These are phyloP conservation scores for Andrena chrysosceles DNA, from an alignment of 2,888 invertebrate species.

Conservation along the genomic window DNA sequence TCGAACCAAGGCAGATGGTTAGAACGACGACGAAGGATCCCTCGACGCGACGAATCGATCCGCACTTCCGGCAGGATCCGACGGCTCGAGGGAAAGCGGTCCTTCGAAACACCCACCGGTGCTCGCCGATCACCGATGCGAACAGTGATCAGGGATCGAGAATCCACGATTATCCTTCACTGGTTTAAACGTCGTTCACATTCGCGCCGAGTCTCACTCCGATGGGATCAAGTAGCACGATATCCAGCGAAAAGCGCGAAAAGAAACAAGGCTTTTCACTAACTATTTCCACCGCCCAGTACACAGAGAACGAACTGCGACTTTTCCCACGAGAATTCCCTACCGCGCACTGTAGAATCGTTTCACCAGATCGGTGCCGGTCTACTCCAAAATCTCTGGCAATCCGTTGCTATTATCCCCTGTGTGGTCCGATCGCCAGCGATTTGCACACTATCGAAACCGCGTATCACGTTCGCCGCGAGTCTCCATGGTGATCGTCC, in stretches of 20 bases:
- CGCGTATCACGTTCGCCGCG: conserved; percentile 52
- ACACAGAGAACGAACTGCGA: conserved; percentile 34
- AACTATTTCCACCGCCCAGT: conserved; percentile 31
- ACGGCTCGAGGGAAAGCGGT: conserved; percentile 41
- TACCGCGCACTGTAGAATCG: conserved; percentile 22
- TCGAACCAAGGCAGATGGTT: background rate
- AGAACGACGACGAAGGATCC: conserved; percentile 15
- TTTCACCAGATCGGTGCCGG: conserved; percentile 26
- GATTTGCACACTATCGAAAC: conserved; percentile 37
- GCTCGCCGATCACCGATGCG: background rate
- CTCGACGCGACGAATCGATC: conserved; percentile 14
- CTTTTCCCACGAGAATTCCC: background rate
- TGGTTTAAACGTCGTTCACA: conserved; percentile 29
- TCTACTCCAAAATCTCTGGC: conserved; percentile 20
- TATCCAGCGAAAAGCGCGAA: too few species aligned
- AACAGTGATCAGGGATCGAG: background rate
- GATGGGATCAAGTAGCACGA: background rate
- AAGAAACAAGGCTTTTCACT: background rate
- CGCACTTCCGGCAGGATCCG: conserved; percentile 41
- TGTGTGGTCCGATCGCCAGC: background rate
- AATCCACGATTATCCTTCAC: conserved; percentile 22
- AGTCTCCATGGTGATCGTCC: conserved; percentile 57
- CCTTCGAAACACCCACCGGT: background rate
- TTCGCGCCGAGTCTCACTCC: conserved; percentile 25
- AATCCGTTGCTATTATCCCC: background rate